phyloP scores from a whole-genome alignment of 1,140 invertebrate genomes.

The Pachypeltis micranthus region DNA sequence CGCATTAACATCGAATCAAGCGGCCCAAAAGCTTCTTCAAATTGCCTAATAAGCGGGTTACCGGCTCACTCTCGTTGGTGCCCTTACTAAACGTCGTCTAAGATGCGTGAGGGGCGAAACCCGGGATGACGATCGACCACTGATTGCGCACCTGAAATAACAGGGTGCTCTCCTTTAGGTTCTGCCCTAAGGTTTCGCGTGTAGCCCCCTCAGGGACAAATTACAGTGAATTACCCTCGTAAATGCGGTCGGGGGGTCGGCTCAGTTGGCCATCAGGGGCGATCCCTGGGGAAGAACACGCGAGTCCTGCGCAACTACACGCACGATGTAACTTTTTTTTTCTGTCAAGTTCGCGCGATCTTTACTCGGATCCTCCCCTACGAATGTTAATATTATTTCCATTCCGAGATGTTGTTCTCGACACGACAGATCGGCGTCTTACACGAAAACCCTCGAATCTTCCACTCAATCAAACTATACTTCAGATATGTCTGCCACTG shows the following conservation, averaged over 20 bases:
- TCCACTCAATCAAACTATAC: too few relatives aligned
- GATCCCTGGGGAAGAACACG: neutral
- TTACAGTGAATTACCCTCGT: constrained; percentile 8
- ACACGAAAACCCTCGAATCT: too few relatives aligned
- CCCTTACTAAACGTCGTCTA: neutral
- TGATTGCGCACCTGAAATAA: constrained; percentile 4
- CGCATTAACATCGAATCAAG: too few relatives aligned
- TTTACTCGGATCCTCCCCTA: neutral
- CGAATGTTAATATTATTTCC: too few relatives aligned
- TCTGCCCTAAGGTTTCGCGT: neutral
- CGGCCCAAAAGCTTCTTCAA: neutral
- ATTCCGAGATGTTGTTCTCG: too few relatives aligned
- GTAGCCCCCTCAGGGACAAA: neutral
- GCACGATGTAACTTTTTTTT: neutral
- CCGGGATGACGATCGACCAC: neutral
- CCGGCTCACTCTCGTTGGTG: neutral
- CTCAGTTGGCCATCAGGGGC: neutral
- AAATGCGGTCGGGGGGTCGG: neutral
- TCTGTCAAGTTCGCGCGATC: neutral
- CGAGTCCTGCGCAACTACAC: neutral
- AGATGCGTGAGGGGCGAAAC: neutral
- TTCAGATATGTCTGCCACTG: too few relatives aligned
- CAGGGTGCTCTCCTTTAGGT: neutral
- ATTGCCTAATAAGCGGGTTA: neutral
- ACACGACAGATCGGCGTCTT: too few relatives aligned